phyloP scores from a whole-genome alignment of 2,113 vertebrate genomes.

The Toxostoma redivivum region DNA sequence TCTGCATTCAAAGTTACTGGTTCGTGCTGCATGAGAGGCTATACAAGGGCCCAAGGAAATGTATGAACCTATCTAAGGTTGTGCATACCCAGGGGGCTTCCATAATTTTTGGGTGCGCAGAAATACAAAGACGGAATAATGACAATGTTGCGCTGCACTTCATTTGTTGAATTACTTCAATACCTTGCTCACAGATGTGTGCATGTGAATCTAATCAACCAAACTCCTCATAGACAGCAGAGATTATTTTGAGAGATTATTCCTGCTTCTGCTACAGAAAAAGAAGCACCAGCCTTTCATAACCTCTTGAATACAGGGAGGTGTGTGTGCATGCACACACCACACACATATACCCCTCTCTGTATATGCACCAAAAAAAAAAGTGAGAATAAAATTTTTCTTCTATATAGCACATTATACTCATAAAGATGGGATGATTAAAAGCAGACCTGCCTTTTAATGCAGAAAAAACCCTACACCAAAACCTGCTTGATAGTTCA shows the following conservation, averaged over 20 bases:
- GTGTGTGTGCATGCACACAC: fast-evolving
- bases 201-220: slow-evolving; percentile 23
- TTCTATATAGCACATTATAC: neutral
- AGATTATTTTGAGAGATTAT: slow-evolving; percentile 16
- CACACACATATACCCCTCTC: neutral
- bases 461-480: neutral
- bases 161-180: slow-evolving; percentile 41
- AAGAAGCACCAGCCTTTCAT: neutral
- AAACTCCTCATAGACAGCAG: neutral
- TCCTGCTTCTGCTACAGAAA: neutral
- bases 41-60: slow-evolving; percentile 15
- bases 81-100: slow-evolving; percentile 21
- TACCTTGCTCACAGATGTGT: slow-evolving; percentile 51
- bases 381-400: neutral
- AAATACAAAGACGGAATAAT: slow-evolving; percentile 12
- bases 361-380: too few species aligned
- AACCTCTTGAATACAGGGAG: neutral
- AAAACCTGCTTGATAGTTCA: neutral
- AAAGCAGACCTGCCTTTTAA: neutral
- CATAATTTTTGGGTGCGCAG: slow-evolving; percentile 1
- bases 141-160: slow-evolving; percentile 18
- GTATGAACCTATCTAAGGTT: slow-evolving; percentile 19
- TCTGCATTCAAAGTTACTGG: slow-evolving; percentile 4
- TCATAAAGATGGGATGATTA: neutral
- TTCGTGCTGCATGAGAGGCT: neutral